phyloP scores from a whole-genome alignment of 2,888 invertebrate genomes.

The Lasioglossum morio region DNA sequence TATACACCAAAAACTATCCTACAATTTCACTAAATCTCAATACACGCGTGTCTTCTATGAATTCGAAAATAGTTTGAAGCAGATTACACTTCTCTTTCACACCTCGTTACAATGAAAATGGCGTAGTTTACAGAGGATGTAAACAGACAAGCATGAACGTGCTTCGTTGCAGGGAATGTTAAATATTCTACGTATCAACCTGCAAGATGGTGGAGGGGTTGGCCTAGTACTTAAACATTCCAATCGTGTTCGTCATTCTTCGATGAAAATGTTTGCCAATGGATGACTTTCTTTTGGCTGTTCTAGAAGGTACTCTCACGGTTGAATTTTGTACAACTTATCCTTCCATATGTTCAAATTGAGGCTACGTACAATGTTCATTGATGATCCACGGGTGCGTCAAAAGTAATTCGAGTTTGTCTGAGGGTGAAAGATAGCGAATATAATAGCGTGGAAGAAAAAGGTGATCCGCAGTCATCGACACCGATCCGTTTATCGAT shows the following conservation, averaged over 20 bases:
- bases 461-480: constrained; percentile 37
- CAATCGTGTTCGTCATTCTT: constrained; percentile 29
- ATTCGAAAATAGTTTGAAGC: not conserved
- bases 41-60: too few relatives aligned
- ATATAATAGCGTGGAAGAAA: constrained; percentile 17
- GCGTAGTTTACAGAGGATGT: not conserved
- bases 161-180: constrained; percentile 47
- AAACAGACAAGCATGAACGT: constrained; percentile 36
- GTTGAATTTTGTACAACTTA: not conserved
- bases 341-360: not conserved
- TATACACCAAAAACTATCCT: not conserved
- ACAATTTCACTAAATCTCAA: not conserved
- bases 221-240: constrained; percentile 33
- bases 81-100: too few relatives aligned
- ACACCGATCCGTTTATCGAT: constrained; percentile 56
- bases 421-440: not conserved
- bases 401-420: constrained; percentile 3
- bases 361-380: not conserved
- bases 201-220: not conserved
- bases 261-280: constrained; percentile 8
- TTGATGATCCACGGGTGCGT: not conserved
- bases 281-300: constrained; percentile 8
- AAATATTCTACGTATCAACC: constrained; percentile 31
- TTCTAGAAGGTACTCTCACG: not conserved
- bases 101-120: constrained; percentile 3